Conservation (phyloP, 2,797 vertebrate species). For the Peromyscus aztecus region DNA sequence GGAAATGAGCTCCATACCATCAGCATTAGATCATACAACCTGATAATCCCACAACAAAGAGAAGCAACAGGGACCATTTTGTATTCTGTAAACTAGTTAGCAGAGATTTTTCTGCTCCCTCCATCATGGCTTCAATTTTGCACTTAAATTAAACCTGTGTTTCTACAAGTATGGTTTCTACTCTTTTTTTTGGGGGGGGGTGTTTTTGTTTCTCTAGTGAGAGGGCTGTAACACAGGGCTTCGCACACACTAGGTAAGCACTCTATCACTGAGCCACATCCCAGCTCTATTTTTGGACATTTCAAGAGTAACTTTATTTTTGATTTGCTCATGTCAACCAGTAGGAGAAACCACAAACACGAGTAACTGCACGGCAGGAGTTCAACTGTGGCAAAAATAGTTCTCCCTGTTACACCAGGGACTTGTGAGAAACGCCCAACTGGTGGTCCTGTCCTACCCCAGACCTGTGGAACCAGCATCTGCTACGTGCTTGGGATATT, state of each 20-base stretch:
- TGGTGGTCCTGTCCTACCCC: background rate
- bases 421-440: background rate
- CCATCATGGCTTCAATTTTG: background rate
- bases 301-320: constrained; percentile 44
- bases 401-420: background rate
- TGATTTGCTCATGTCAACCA: constrained; percentile 1
- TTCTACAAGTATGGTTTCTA: constrained; percentile 42
- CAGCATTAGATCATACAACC: background rate
- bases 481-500: background rate
- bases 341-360: background rate
- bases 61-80: background rate
- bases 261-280: background rate
- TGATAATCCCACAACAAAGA: background rate
- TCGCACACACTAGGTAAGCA: background rate
- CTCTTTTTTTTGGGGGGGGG: background rate
- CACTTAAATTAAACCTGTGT: background rate
- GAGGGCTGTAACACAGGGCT: background rate
- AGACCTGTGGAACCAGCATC: background rate
- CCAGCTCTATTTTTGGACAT: background rate
- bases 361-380: background rate
- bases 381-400: background rate
- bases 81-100: constrained; percentile 43
- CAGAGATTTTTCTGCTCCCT: background rate
- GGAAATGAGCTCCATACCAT: background rate
- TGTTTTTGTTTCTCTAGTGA: background rate